Base-by-base conservation (phyloP, 2,797 vertebrate species). In the Chelmon rostratus region DNA sequence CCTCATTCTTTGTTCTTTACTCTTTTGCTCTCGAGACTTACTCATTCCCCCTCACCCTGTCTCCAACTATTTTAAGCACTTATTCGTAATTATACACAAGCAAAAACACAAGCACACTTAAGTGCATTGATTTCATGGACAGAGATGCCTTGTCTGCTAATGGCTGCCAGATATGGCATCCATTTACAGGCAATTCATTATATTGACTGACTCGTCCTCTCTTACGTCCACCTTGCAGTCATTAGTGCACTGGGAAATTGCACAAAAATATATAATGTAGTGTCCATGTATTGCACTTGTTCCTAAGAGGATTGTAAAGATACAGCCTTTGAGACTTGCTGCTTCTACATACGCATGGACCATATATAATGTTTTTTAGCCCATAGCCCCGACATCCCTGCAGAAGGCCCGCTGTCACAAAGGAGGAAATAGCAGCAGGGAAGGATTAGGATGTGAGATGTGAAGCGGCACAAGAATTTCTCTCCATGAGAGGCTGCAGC, bases 401-500 rank as follows among this genome's bases (percentile, higher is more conserved):
- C 40, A 77, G 67, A 59, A 68, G 62, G 72, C 23, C 13, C 8
- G 8, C 52, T 37, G 72, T 76, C 52, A 73, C 35, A 0, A 25
- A 52, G 76, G 44, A 76, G 57, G 74, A 72, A 74, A 78, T 35
- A 69, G 76, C 77, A 84, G 64, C 68, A 63, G 57, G 72, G 12
- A 68, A 47, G 76, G 68, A 78, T 82, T 49, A 59, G 40, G 31
- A 25, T 3, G 25, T 54, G 63, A 76, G 68, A 73, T 81, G 13
- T 79, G 57, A 54, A 57, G 44, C 19, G 6, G 73, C 49, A 54
- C 74, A 69, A 46, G 1, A 3, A 77, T 83, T 72, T 84, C 42
- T 76, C 62, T 67, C 31, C 25, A 18, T 44, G n/a, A 79, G 61
- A 72, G n/a, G 42, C 56, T 59, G 66, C 68, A 67, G 70, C 66